A percentile compares a stretch with the other conserved stretches of the same genome.
phyloP scores from a whole-genome alignment of 2,113 vertebrate genomes.

The Oryctolagus cuniculus region mOryCun1.1 NC_091441.1:118538001-118538500 shows the following conservation, averaged over 20 bases:
- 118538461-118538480: background rate
- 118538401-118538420: background rate
- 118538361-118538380: background rate
- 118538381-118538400: background rate
- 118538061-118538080: background rate
- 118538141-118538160: background rate
- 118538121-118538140: background rate
- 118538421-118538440: background rate
- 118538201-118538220: background rate
- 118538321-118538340: background rate
- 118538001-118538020: background rate
- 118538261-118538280: background rate
- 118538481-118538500: background rate
- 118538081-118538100: conserved; percentile 6
- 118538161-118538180: background rate
- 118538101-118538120: conserved; percentile 10
- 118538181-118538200: background rate
- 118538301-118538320: background rate
- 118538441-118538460: background rate
- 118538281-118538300: background rate
- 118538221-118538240: background rate
- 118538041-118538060: background rate
- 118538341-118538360: background rate
- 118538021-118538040: background rate
- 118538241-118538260: background rate